Conservation (phyloP, 2,113 vertebrate species). For the Panthera uncia region DNA sequence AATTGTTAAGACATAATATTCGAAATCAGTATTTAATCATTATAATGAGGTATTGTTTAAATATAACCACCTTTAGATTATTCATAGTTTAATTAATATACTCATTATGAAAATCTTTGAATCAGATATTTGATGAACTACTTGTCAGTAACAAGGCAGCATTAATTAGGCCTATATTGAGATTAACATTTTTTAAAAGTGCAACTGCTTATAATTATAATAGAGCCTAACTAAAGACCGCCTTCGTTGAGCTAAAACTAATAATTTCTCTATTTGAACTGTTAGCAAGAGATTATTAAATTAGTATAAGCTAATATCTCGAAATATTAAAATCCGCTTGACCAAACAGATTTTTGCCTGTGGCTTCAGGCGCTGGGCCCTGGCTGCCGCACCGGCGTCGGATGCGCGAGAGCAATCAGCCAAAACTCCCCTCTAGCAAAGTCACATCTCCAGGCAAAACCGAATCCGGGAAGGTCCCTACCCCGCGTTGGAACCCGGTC, state of each 20-base stretch:
- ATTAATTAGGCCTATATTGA: slow-evolving; percentile 88
- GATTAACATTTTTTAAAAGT: slow-evolving; percentile 87
- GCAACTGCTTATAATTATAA: slow-evolving; percentile 83
- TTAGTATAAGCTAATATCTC: slow-evolving; percentile 79
- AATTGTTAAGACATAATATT: slow-evolving; percentile 88
- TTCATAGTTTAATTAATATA: slow-evolving; percentile 91
- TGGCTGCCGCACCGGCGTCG: not conserved
- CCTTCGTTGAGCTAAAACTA: slow-evolving; percentile 86
- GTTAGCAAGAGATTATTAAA: slow-evolving; percentile 85
- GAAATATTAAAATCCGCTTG: slow-evolving; percentile 66
- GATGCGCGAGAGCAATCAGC: not conserved
- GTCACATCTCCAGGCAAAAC: not conserved
- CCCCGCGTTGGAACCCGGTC: not conserved
- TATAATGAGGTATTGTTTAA: slow-evolving; percentile 92
- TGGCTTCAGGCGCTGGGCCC: not conserved
- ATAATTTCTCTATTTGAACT: slow-evolving; percentile 88
- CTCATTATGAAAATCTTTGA: slow-evolving; percentile 89
- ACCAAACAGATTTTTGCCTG: slow-evolving; percentile 64
- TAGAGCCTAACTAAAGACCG: slow-evolving; percentile 85
- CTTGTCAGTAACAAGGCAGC: slow-evolving; percentile 88
- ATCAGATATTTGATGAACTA: slow-evolving; percentile 89
- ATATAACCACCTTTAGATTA: slow-evolving; percentile 90
- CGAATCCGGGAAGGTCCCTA: not conserved
- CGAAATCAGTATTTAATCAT: slow-evolving; percentile 89
- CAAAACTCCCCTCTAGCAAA: not conserved